Evolutionary conservation across 2,113 vertebrate species (phyloP).

Genomic region (Gadus chalcogrammus): DNA sequence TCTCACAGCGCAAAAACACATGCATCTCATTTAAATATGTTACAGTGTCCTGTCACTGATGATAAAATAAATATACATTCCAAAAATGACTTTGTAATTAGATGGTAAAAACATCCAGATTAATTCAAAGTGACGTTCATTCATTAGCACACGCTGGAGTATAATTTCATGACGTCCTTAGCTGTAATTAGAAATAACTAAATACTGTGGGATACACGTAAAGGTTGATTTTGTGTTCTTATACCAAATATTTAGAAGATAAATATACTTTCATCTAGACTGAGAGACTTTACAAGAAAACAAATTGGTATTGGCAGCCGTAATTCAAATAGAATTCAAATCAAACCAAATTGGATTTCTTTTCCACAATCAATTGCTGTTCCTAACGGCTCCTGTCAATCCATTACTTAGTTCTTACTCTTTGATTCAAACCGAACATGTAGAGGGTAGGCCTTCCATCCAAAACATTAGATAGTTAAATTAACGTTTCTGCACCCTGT

Average conservation of each 20-base stretch:
- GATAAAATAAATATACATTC: constrained; percentile 56
- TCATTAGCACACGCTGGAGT: constrained; percentile 19
- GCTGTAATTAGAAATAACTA: constrained; percentile 7
- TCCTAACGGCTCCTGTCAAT: too few relatives aligned
- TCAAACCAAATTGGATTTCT: too few relatives aligned
- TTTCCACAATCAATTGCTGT: too few relatives aligned
- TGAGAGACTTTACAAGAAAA: too few relatives aligned
- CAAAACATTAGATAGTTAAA: neutral
- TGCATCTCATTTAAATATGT: constrained; percentile 76
- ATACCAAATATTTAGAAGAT: too few relatives aligned
- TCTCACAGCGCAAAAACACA: constrained; percentile 43
- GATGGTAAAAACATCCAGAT: constrained; percentile 31
- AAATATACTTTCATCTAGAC: too few relatives aligned
- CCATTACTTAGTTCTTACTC: too few relatives aligned
- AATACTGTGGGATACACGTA: neutral
- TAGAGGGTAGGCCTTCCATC: too few relatives aligned
- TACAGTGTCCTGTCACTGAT: constrained; percentile 61
- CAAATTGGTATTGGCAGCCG: too few relatives aligned
- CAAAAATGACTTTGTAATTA: constrained; percentile 40
- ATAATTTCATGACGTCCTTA: constrained; percentile 26
- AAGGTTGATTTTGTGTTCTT: neutral
- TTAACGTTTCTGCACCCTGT: neutral
- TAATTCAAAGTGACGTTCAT: constrained; percentile 26
- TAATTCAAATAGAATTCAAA: too few relatives aligned
- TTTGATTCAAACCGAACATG: too few relatives aligned